These are phyloP conservation scores for Drosophila ananassae DNA, from an alignment of 1,140 invertebrate genomes.

Conservation along the genomic window DNA sequence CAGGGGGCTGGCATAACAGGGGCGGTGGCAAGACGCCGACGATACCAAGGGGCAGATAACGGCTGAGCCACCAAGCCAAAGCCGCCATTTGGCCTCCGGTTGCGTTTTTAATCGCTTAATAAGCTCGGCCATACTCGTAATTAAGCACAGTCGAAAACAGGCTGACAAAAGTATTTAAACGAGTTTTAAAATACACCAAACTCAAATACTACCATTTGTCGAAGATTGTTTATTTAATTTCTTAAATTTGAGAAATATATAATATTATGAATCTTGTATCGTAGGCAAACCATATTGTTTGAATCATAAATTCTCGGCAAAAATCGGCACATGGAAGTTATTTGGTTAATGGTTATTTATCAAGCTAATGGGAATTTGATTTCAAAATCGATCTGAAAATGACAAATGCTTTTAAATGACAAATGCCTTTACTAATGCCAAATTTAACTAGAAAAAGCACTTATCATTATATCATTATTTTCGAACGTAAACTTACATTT, in stretches of 20 bases:
- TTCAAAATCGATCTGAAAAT: too few species aligned
- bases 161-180: constrained; percentile 4
- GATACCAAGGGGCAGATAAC: constrained; percentile 52
- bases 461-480: not conserved
- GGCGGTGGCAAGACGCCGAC: constrained; percentile 46
- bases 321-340: constrained; percentile 2
- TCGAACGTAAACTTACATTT: not conserved
- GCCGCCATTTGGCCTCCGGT: constrained; percentile 42
- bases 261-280: not conserved
- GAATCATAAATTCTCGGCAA: constrained; percentile 12
- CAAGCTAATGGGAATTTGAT: too few species aligned
- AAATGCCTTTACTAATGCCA: not conserved
- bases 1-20: not conserved
- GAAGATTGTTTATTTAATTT: too few species aligned
- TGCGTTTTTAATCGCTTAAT: constrained; percentile 70
- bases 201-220: too few species aligned
- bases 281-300: constrained; percentile 6
- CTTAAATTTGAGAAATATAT: too few species aligned
- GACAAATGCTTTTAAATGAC: not conserved
- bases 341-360: not conserved
- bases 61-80: constrained; percentile 6
- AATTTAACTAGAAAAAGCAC: not conserved
- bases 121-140: constrained; percentile 58
- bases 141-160: constrained; percentile 52
- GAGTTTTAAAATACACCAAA: not conserved